Percentiles rank a stretch among this genome's conserved stretches.
These are phyloP conservation scores for Drymodes brunneopygia DNA, from an alignment of 2,113 vertebrate genomes.

Conservation along the genomic window DNA sequence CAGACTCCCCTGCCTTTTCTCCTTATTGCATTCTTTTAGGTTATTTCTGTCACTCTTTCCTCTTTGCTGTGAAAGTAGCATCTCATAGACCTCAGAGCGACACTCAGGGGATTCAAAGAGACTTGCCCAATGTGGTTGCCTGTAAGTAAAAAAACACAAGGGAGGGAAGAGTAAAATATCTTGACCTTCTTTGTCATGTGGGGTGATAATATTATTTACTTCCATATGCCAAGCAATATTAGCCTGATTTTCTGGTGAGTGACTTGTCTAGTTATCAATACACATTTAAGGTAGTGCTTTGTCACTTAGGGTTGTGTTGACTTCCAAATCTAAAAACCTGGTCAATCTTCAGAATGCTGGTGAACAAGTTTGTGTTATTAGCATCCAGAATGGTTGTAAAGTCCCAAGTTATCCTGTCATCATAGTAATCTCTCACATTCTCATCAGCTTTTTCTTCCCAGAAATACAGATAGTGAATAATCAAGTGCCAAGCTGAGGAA, in stretches of 20 bases:
- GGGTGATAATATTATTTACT: not conserved
- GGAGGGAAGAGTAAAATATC: not conserved
- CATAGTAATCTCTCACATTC: not conserved
- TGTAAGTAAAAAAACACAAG: not conserved
- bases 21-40: not conserved
- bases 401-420: not conserved
- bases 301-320: not conserved
- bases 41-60: not conserved
- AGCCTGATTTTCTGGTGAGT: not conserved
- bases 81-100: not conserved
- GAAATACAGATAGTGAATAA: not conserved
- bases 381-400: not conserved
- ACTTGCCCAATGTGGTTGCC: not conserved
- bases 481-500: not conserved
- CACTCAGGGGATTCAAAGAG: not conserved
- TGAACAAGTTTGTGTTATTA: not conserved
- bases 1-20: not conserved
- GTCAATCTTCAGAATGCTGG: not conserved
- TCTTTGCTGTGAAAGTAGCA: not conserved
- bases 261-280: not conserved
- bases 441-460: not conserved
- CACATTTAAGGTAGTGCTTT: not conserved
- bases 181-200: not conserved
- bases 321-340: not conserved
- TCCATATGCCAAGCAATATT: not conserved